Conservation (phyloP, 2,888 invertebrate genomes). For the Drosophila parthenogenetica region DNA sequence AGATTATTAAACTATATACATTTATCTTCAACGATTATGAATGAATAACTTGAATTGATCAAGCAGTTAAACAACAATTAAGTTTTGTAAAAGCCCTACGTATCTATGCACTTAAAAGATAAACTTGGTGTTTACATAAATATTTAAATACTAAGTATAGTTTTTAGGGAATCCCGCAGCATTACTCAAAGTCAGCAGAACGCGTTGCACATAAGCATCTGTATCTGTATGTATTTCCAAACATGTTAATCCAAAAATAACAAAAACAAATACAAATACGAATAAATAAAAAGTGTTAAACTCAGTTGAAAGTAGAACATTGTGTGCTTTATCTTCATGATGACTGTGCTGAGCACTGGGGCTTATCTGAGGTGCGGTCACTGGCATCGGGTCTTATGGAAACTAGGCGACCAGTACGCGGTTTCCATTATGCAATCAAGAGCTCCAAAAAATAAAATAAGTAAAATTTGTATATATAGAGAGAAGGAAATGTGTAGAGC, state of each 20-base stretch:
- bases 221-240: constrained; percentile 55
- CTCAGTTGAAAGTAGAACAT: constrained; percentile 39
- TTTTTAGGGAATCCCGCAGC: constrained; percentile 53
- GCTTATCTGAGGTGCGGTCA: constrained; percentile 53
- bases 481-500: background rate
- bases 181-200: constrained; percentile 50
- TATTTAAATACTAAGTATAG: constrained; percentile 39
- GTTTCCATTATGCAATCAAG: constrained; percentile 62
- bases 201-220: constrained; percentile 38
- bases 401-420: constrained; percentile 54
- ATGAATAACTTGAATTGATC: background rate
- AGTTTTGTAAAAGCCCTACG: constrained; percentile 24
- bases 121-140: constrained; percentile 55
- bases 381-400: constrained; percentile 24
- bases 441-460: constrained; percentile 38
- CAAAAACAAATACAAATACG: constrained; percentile 31
- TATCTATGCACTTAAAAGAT: constrained; percentile 51
- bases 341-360: constrained; percentile 1
- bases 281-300: constrained; percentile 40
- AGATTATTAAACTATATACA: background rate
- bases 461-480: background rate
- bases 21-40: constrained; percentile 12
- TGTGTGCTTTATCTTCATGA: constrained; percentile 30
- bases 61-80: constrained; percentile 11
- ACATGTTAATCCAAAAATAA: constrained; percentile 64